phyloP scores from a whole-genome alignment of 2,113 vertebrate genomes.

The Sclerurus mexicanus region DNA sequence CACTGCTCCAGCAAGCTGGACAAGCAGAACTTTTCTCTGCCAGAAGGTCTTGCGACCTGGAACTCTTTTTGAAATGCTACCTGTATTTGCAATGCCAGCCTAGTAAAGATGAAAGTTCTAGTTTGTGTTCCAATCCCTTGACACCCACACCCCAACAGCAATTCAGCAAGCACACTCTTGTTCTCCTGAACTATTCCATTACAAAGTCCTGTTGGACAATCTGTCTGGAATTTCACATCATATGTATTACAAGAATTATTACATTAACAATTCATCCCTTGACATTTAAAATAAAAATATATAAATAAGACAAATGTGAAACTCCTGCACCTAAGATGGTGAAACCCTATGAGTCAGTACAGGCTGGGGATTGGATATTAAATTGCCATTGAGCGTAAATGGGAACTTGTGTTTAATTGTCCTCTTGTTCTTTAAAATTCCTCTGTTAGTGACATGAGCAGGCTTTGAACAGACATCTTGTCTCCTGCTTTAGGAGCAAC shows the following conservation, averaged over 20 bases:
- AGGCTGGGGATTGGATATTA: background rate
- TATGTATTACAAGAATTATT: background rate
- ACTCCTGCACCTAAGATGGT: rapidly evolving
- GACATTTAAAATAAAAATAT: background rate
- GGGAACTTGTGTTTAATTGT: background rate
- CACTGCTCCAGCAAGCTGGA: background rate
- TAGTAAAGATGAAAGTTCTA: background rate
- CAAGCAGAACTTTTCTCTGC: background rate
- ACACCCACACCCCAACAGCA: background rate
- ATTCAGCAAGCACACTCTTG: background rate
- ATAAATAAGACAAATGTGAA: background rate
- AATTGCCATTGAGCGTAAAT: background rate
- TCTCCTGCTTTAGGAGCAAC: background rate
- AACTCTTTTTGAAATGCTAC: background rate
- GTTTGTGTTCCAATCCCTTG: background rate
- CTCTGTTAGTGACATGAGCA: background rate
- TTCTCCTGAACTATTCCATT: background rate
- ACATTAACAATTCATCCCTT: background rate
- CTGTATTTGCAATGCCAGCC: background rate
- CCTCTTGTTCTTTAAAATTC: background rate
- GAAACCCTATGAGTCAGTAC: rapidly evolving
- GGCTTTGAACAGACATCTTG: background rate
- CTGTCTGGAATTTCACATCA: background rate
- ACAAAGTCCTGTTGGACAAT: background rate
- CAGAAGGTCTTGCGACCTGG: background rate